Conservation (phyloP, 2,797 vertebrate genomes). For the Characodon lateralis region DNA sequence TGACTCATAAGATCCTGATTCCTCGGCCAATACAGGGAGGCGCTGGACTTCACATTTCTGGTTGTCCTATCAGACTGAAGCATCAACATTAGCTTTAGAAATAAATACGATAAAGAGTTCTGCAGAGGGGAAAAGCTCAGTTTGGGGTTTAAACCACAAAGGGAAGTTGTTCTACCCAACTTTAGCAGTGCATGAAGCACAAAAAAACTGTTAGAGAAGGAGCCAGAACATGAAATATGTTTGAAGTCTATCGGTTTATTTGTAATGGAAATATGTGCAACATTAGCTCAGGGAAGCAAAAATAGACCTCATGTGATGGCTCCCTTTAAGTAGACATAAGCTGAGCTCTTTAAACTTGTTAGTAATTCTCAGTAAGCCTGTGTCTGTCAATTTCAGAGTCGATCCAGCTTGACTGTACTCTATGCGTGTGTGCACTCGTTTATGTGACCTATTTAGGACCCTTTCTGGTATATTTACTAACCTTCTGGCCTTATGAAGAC, state of each 20-base stretch:
- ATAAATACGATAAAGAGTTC: slow-evolving; percentile 6
- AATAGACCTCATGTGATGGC: slow-evolving; percentile 62
- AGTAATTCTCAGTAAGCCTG: slow-evolving; percentile 50
- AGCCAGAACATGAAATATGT: slow-evolving; percentile 19
- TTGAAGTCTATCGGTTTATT: neutral
- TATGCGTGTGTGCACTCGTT: neutral
- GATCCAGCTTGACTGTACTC: slow-evolving; percentile 4
- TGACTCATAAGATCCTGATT: slow-evolving; percentile 41
- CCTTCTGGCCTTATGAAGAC: neutral
- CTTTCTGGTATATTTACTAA: neutral
- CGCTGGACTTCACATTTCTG: slow-evolving; percentile 20
- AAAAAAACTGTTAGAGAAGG: neutral
- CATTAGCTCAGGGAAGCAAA: slow-evolving; percentile 44
- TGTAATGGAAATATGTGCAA: slow-evolving; percentile 1
- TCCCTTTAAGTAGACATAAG: slow-evolving; percentile 62
- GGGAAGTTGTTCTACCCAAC: slow-evolving; percentile 3
- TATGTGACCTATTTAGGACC: neutral
- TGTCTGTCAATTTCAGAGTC: slow-evolving; percentile 33
- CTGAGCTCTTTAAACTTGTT: slow-evolving; percentile 65
- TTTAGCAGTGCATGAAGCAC: slow-evolving; percentile 14
- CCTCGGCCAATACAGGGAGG: slow-evolving; percentile 19
- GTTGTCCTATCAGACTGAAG: slow-evolving; percentile 32
- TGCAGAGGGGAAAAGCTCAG: neutral
- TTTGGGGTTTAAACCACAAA: neutral
- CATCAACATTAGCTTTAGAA: neutral